Conservation (phyloP, 2,888 invertebrate genomes). For the Eretmocerus hayati region DNA sequence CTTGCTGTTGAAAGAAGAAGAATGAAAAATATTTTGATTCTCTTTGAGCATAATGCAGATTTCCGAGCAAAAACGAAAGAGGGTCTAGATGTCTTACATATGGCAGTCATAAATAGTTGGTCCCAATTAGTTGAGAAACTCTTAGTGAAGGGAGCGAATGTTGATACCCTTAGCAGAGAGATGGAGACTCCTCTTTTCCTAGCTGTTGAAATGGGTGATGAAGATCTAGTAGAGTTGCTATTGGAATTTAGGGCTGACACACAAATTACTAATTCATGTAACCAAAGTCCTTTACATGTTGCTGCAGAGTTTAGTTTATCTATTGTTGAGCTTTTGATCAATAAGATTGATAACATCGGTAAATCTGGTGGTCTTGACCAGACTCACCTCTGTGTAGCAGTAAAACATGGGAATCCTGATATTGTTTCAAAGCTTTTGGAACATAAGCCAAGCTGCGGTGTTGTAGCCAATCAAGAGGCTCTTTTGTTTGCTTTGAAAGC, state of each 20-base stretch:
- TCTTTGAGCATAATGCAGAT: slow-evolving; percentile 4
- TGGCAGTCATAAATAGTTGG: slow-evolving; percentile 11
- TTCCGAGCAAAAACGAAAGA: slow-evolving; percentile 6
- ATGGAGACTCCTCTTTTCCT: slow-evolving; percentile 6
- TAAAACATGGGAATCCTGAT: neutral
- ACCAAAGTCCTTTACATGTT: slow-evolving; percentile 13
- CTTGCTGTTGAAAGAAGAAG: slow-evolving; percentile 4
- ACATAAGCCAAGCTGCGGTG: slow-evolving; percentile 2
- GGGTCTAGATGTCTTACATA: slow-evolving; percentile 10
- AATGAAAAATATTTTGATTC: neutral
- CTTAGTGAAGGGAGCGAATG: neutral
- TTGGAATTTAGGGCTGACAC: slow-evolving; percentile 6
- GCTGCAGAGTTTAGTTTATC: slow-evolving; percentile 6
- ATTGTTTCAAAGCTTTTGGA: slow-evolving; percentile 5
- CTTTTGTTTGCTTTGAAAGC: slow-evolving; percentile 4
- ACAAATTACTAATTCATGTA: neutral
- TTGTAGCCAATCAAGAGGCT: slow-evolving; percentile 5
- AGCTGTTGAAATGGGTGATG: slow-evolving; percentile 3
- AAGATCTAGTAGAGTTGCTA: neutral
- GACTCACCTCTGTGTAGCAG: slow-evolving; percentile 12
- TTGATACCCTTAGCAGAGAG: slow-evolving; percentile 1
- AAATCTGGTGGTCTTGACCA: neutral
- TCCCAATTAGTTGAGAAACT: slow-evolving; percentile 5
- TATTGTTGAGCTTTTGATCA: slow-evolving; percentile 5
- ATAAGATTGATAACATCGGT: slow-evolving; percentile 3